These are phyloP conservation scores for Lycodopsis pacificus DNA, from an alignment of 2,797 vertebrate species.

Conservation along the genomic window DNA sequence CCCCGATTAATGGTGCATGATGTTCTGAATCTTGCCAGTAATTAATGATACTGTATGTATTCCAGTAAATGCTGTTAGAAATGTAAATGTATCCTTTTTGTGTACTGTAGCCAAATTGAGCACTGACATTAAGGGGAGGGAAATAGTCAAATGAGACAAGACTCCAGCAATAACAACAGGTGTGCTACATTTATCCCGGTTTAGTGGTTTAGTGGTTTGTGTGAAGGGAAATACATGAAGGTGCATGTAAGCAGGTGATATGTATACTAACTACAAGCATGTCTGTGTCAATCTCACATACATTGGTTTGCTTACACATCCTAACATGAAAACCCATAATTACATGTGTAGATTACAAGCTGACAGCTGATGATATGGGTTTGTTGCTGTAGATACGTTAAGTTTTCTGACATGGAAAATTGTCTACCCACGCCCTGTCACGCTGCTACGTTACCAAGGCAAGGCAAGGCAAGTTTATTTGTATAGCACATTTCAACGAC, in stretches of 20 bases:
- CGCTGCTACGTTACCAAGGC: constrained; percentile 9
- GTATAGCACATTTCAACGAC: too few species aligned
- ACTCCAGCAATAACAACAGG: constrained; percentile 2
- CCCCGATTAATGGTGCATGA: constrained; percentile 1
- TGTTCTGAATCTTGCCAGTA: not conserved
- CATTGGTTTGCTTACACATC: constrained; percentile 56
- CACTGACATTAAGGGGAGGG: not conserved
- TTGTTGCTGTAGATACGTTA: constrained; percentile 40
- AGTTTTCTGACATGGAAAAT: constrained; percentile 58
- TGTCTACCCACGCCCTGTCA: constrained; percentile 52
- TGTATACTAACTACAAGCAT: constrained; percentile 17
- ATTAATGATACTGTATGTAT: not conserved
- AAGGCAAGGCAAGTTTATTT: too few species aligned
- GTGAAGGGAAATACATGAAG: constrained; percentile 32
- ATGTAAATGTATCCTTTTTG: not conserved
- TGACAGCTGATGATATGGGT: constrained; percentile 58
- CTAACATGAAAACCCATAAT: constrained; percentile 56
- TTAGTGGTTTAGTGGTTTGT: constrained; percentile 16
- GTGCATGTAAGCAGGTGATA: constrained; percentile 8
- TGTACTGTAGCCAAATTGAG: not conserved
- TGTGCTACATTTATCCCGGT: constrained; percentile 13
- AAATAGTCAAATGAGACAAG: not conserved
- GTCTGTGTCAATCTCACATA: constrained; percentile 20
- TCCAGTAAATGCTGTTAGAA: not conserved
- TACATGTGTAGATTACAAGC: constrained; percentile 52